Evolutionary conservation across 2,888 invertebrate genomes (phyloP), one percentile per base, ranked within the genome.

Genomic region (Elegia similella): DNA sequence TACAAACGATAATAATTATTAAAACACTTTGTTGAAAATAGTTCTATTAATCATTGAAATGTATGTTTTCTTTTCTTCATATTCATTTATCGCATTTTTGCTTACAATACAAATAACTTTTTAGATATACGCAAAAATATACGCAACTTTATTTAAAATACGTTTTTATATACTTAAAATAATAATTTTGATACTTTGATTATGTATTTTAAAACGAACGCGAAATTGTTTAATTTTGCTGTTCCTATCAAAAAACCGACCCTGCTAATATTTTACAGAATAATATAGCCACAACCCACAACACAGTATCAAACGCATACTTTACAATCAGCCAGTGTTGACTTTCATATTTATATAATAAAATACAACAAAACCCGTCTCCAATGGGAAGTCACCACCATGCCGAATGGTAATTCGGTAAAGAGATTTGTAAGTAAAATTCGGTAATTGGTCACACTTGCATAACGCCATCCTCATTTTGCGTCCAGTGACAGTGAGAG

Each of bases 401-500:
- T 43, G 42, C 7, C 29, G 30, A 53, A 53, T 15, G 42, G 32
- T 38, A 42, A 42, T 52, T 59, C 57, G 30, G 42, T 6, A 46
- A 53, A 30, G 62, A 65, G 65, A 57, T 59, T 57, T 56, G 55
- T 59, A 57, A 55, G 55, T 55, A 59, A 44, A 61, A 61, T 30
- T 55, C 57, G 42, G 58, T 42, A 50, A 61, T 68, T 68, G 55
- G 61, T 62, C 59, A 58, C 56, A 42, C 54, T 73, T 75, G 73
- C 72, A 69, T 73, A 73, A 72, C 50, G 55, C 63, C 56, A 58
- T 68, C 63, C 60, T 44, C 46, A 59, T 62, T 62, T 58, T 52
- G 71, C 69, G 75, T 59, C 64, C 61, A 58, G 61, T 62, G 71
- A 76, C 78, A 88, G 89, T 85, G 88, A 89, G 89, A 89, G 89